Evolutionary conservation across 2,113 vertebrate species (phyloP).

Genomic region (Greenwoodochromis staneri): DNA sequence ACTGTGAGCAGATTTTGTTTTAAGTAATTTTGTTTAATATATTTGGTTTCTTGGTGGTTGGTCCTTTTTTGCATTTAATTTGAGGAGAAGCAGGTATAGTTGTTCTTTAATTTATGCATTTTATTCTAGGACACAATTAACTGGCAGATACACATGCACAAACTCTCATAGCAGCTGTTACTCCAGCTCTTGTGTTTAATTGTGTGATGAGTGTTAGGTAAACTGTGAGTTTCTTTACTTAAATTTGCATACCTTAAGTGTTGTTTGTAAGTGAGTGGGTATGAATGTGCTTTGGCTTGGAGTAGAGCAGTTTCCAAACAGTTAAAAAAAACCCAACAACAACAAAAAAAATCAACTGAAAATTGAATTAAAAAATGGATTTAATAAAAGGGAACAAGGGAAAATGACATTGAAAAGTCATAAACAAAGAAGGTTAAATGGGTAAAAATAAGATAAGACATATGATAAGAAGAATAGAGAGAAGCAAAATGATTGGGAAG

Average conservation of each 20-base stretch:
- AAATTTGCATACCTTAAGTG: background rate
- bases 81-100: constrained; percentile 2
- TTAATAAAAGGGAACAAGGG: background rate
- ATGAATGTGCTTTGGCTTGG: background rate
- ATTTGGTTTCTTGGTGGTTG: background rate
- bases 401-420: background rate
- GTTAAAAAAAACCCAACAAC: rapidly evolving
- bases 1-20: background rate
- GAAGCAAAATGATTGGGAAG: background rate
- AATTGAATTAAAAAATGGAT: background rate
- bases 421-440: background rate
- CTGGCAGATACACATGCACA: background rate
- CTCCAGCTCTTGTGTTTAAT: background rate
- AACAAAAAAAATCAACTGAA: background rate
- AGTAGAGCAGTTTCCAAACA: background rate
- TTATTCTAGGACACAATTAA: background rate
- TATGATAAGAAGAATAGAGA: background rate
- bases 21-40: background rate
- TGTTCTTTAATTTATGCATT: background rate
- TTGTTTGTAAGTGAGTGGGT: background rate
- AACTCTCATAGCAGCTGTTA: constrained; percentile 20
- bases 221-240: constrained; percentile 23
- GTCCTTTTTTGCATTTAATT: background rate
- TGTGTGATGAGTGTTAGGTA: constrained; percentile 16
- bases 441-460: background rate